Evolutionary conservation across 2,113 vertebrate genomes (phyloP).

Genomic region (Pheucticus melanocephalus): DNA sequence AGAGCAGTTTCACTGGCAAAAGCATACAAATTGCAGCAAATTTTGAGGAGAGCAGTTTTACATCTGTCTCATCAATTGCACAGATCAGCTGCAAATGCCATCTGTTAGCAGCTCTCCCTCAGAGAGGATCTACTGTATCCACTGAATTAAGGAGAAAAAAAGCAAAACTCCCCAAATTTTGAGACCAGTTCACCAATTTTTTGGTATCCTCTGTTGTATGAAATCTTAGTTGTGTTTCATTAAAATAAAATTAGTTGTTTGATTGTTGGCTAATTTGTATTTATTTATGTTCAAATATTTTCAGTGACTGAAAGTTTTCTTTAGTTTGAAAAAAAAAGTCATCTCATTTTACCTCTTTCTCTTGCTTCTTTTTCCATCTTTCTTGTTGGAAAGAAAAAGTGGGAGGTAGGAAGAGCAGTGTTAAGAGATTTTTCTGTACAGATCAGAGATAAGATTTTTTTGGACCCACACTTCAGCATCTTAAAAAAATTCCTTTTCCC

Average conservation of each 20-base stretch:
- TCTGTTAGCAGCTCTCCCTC: not conserved
- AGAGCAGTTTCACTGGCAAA: not conserved
- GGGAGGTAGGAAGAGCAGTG: conserved; percentile 42
- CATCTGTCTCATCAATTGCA: conserved; percentile 55
- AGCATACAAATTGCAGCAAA: not conserved
- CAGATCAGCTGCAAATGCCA: not conserved
- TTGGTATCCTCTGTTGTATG: not conserved
- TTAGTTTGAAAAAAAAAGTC: not conserved
- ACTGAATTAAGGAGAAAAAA: not conserved
- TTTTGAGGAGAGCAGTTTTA: conserved; percentile 34
- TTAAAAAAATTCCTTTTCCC: not conserved
- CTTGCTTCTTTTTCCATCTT: conserved; percentile 34
- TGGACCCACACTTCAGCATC: not conserved
- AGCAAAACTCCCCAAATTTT: not conserved
- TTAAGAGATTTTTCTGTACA: not conserved
- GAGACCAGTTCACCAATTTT: not conserved
- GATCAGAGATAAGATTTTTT: not conserved
- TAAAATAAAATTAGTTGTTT: conserved; percentile 56
- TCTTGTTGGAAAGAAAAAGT: conserved; percentile 45
- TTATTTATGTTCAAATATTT: conserved; percentile 39
- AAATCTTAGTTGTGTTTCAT: conserved; percentile 25
- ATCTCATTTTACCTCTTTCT: not conserved
- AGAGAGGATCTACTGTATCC: not conserved
- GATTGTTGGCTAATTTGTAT: conserved; percentile 58
- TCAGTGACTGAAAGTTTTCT: conserved; percentile 21